These are phyloP conservation scores for Mustelus asterias DNA, from an alignment of 2,113 vertebrate species.

Conservation along the genomic window DNA sequence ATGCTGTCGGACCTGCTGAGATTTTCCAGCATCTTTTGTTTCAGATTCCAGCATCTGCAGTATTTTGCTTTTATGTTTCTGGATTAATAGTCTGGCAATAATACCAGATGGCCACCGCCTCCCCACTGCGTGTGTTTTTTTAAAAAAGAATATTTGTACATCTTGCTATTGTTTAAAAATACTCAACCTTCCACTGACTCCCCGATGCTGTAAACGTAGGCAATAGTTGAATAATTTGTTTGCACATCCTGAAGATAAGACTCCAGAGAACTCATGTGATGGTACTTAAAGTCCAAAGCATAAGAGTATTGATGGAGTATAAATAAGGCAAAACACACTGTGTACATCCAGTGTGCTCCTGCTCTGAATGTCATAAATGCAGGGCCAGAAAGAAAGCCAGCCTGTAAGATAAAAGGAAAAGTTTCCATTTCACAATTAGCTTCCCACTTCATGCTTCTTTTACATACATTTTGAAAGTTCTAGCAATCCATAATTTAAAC, in stretches of 20 bases:
- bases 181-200: slow-evolving; percentile 8
- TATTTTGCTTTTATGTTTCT: too few relatives aligned
- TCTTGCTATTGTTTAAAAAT: neutral
- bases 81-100: too few relatives aligned
- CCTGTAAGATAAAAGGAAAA: neutral
- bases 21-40: too few relatives aligned
- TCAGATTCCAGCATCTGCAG: too few relatives aligned
- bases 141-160: neutral
- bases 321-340: neutral
- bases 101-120: too few relatives aligned
- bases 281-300: slow-evolving; percentile 25
- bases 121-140: too few relatives aligned
- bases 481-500: neutral
- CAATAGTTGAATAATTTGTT: neutral
- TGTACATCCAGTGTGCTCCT: neutral
- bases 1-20: too few relatives aligned
- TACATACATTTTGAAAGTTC: neutral
- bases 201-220: slow-evolving; percentile 31
- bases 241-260: neutral
- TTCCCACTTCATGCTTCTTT: neutral
- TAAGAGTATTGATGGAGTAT: neutral
- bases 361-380: neutral
- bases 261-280: neutral
- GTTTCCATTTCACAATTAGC: neutral
- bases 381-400: neutral